Evolutionary conservation across 2,797 vertebrate species (phyloP).

Genomic region (Acipenser ruthenus): DNA sequence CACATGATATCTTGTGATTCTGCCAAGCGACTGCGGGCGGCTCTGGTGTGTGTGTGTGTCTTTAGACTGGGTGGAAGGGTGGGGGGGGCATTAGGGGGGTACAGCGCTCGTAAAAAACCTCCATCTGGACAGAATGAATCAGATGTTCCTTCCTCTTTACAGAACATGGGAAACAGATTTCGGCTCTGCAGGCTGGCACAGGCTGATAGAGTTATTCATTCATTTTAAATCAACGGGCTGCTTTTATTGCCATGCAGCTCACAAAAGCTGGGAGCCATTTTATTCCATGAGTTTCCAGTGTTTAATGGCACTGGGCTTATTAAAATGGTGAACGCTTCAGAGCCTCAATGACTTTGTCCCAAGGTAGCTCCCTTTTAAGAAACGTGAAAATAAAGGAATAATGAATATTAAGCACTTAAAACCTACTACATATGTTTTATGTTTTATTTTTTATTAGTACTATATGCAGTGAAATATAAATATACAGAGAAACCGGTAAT

Average conservation of each 20-base stretch:
- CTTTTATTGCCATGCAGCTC: constrained; percentile 25
- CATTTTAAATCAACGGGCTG: constrained; percentile 28
- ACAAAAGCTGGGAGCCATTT: not conserved
- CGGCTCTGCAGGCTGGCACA: constrained; percentile 30
- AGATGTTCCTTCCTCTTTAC: constrained; percentile 43
- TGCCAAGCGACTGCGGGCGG: not conserved
- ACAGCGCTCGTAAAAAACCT: constrained; percentile 29
- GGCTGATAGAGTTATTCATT: constrained; percentile 26
- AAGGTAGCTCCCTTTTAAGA: constrained; percentile 21
- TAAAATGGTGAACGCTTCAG: constrained; percentile 6
- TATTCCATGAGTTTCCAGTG: not conserved
- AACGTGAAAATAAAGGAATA: too few species aligned
- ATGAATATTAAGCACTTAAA: too few species aligned
- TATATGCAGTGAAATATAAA: too few species aligned
- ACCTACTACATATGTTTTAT: too few species aligned
- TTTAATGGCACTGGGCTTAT: not conserved
- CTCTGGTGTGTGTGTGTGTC: not conserved
- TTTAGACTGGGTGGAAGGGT: not conserved
- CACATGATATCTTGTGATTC: too few species aligned
- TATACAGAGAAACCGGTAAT: too few species aligned
- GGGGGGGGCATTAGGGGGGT: constrained; percentile 34
- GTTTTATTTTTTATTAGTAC: too few species aligned
- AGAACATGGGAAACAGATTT: constrained; percentile 16
- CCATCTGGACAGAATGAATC: constrained; percentile 52
- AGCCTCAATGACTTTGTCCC: constrained; percentile 17